These are phyloP conservation scores for Setipinna tenuifilis DNA, from an alignment of 2,797 vertebrate species.

Conservation along the genomic window DNA sequence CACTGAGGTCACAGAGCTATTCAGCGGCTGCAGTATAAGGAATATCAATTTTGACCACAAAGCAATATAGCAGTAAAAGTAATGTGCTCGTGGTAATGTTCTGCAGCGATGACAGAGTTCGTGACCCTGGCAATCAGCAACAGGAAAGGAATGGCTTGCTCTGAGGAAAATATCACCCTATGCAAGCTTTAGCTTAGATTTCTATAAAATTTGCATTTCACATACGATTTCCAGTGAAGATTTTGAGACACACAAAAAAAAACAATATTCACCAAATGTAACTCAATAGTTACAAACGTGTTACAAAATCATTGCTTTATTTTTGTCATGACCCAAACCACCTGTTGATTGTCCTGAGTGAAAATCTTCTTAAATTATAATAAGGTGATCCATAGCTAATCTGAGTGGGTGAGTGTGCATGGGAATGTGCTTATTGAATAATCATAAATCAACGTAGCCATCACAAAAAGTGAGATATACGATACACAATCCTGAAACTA, in stretches of 20 bases:
- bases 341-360: background rate
- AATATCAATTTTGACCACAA: background rate
- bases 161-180: background rate
- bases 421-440: background rate
- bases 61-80: no score
- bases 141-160: background rate
- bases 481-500: background rate
- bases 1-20: background rate
- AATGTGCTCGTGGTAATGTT: no score
- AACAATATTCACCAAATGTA: background rate
- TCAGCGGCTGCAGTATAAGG: background rate
- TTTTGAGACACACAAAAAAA: background rate
- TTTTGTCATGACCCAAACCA: background rate
- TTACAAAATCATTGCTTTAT: background rate
- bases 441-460: no score
- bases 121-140: background rate
- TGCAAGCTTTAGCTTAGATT: background rate
- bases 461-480: no score
- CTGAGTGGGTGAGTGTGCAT: background rate
- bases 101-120: background rate
- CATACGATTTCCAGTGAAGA: background rate
- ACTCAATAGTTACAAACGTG: background rate
- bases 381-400: background rate
- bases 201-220: background rate
- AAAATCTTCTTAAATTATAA: background rate